A percentile compares a stretch with the other conserved stretches of the same genome.
These are phyloP conservation scores for Plecotus auritus DNA, from an alignment of 2,113 vertebrate species.

Conservation along the genomic window DNA sequence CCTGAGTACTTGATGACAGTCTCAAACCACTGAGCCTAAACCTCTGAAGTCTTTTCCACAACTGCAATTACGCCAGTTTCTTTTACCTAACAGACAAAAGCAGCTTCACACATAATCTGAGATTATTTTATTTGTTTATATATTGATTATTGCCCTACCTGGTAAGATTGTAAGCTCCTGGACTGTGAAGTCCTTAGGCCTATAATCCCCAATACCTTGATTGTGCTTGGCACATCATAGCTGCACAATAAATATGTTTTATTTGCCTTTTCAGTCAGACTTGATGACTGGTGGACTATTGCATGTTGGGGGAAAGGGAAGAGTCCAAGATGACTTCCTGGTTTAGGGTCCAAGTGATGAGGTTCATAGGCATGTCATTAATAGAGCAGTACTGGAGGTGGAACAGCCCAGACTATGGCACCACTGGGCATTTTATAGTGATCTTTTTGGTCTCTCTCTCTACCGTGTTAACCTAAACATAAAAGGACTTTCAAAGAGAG, in stretches of 20 bases:
- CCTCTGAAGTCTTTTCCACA: neutral
- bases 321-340: neutral
- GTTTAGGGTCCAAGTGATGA: neutral
- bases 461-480: neutral
- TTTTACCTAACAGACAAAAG: neutral
- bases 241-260: neutral
- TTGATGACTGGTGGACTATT: neutral
- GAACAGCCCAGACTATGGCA: neutral
- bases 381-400: neutral
- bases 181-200: neutral
- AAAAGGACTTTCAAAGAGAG: neutral
- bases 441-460: neutral
- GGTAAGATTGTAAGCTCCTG: neutral
- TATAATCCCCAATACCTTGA: neutral
- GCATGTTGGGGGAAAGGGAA: neutral
- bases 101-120: neutral
- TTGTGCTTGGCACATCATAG: neutral
- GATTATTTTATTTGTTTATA: neutral
- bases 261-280: neutral
- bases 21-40: neutral
- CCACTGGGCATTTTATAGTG: neutral
- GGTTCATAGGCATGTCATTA: accelerated
- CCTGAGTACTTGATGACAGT: neutral
- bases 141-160: neutral
- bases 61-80: neutral